Evolutionary conservation across 2,888 invertebrate genomes (phyloP).

Genomic region (Andrena bicolor): DNA sequence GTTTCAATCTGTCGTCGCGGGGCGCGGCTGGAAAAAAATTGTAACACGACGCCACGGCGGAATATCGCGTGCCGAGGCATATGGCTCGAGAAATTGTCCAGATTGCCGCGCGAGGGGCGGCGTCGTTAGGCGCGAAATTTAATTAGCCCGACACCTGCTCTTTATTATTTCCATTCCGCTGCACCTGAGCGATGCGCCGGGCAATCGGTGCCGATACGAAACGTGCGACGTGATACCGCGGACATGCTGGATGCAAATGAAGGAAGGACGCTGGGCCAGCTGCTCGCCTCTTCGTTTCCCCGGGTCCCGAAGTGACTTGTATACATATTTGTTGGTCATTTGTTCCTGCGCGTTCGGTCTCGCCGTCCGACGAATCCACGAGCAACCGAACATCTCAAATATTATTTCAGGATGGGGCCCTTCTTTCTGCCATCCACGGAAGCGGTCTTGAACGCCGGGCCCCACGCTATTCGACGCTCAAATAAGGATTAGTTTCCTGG

Average conservation of each 20-base stretch:
- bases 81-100: conserved; percentile 35
- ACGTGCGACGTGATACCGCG: conserved; percentile 54
- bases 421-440: not conserved
- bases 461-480: conserved; percentile 22
- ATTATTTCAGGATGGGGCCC: conserved; percentile 74
- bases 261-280: conserved; percentile 48
- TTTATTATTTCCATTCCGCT: conserved; percentile 59
- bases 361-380: conserved; percentile 21
- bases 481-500: conserved; percentile 59
- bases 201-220: conserved; percentile 57
- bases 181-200: conserved; percentile 65
- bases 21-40: conserved; percentile 14
- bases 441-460: not conserved
- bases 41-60: conserved; percentile 32
- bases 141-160: conserved; percentile 60
- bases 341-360: conserved; percentile 62
- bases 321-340: conserved; percentile 76
- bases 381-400: conserved; percentile 71
- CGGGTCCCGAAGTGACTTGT: conserved; percentile 57
- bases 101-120: conserved; percentile 31
- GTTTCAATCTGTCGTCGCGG: conserved; percentile 45
- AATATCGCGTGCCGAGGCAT: conserved; percentile 57
- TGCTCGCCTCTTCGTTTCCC: conserved; percentile 40
- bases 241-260: conserved; percentile 57
- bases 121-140: conserved; percentile 38